These are phyloP conservation scores for Acipenser transmontanus DNA, from an alignment of 2,797 vertebrate species.

Conservation along the genomic window DNA sequence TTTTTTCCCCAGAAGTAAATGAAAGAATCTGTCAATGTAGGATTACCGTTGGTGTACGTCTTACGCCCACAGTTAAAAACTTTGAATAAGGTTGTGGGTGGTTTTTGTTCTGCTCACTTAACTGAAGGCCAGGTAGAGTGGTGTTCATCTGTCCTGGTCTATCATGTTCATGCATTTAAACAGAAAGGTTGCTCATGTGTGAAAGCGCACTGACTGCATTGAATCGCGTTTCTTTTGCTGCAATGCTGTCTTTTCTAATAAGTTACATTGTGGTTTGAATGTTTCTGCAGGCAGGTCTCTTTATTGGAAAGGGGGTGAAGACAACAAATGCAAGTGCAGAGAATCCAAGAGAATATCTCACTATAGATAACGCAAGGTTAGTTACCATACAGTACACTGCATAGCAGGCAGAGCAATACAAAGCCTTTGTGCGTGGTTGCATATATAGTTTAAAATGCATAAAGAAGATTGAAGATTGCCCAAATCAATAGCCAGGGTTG, in stretches of 20 bases:
- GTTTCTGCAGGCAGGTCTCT: conserved; percentile 41
- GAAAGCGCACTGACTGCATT: too few species aligned
- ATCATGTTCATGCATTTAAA: neutral
- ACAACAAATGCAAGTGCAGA: conserved; percentile 33
- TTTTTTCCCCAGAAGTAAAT: neutral
- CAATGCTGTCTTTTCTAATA: too few species aligned
- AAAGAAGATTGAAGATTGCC: too few species aligned
- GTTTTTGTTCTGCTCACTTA: neutral
- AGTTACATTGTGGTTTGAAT: too few species aligned
- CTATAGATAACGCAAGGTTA: conserved; percentile 41
- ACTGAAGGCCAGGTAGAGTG: neutral
- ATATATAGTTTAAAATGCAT: too few species aligned
- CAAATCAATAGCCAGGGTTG: too few species aligned
- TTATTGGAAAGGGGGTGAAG: conserved; percentile 27
- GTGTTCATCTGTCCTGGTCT: neutral
- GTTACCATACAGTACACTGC: neutral
- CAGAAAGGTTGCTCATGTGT: neutral
- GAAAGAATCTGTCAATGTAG: conserved; percentile 1
- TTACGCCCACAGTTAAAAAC: conserved; percentile 10
- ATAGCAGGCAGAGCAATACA: too few species aligned
- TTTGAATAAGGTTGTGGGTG: conserved; percentile 11
- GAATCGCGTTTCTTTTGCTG: too few species aligned
- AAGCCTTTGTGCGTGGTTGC: too few species aligned
- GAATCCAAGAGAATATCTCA: conserved; percentile 45
- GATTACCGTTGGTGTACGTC: conserved; percentile 15